phyloP scores from a whole-genome alignment of 2,797 vertebrate genomes.

The Lepidocolaptes lacrymiger region DNA sequence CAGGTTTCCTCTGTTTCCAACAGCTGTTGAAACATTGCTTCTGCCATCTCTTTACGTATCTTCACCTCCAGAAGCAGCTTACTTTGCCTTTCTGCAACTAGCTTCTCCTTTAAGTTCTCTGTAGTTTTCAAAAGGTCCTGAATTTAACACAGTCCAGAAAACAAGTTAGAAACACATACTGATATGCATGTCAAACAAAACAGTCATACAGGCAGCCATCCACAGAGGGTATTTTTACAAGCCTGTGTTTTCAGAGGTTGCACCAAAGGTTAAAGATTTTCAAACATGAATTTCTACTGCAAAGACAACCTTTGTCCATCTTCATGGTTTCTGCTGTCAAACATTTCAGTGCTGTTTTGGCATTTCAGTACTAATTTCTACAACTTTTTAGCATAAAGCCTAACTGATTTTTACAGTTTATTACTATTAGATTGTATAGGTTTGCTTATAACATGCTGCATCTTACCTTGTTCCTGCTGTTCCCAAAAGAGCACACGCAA shows the following conservation, averaged over 20 bases:
- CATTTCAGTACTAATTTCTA: background rate
- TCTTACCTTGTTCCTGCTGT: background rate
- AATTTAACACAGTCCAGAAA: background rate
- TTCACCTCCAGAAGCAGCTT: slow-evolving; percentile 87
- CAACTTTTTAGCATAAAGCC: background rate
- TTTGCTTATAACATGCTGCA: background rate
- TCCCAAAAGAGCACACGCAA: background rate
- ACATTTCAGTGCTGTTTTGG: background rate
- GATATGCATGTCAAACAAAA: background rate
- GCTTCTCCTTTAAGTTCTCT: slow-evolving; percentile 80
- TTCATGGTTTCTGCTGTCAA: background rate
- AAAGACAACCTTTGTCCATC: background rate
- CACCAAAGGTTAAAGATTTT: background rate
- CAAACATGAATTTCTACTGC: background rate
- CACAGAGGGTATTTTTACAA: background rate
- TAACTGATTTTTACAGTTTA: background rate
- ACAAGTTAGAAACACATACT: background rate
- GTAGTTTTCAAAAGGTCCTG: slow-evolving; percentile 84
- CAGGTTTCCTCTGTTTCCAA: slow-evolving; percentile 86
- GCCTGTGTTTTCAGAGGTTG: background rate
- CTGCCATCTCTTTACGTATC: slow-evolving; percentile 92
- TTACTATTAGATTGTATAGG: background rate
- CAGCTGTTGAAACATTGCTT: slow-evolving; percentile 88
- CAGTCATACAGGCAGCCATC: background rate
- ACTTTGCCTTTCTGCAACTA: slow-evolving; percentile 81